Evolutionary conservation across 2,888 invertebrate genomes (phyloP).

Genomic region (Subacronicta megacephala): DNA sequence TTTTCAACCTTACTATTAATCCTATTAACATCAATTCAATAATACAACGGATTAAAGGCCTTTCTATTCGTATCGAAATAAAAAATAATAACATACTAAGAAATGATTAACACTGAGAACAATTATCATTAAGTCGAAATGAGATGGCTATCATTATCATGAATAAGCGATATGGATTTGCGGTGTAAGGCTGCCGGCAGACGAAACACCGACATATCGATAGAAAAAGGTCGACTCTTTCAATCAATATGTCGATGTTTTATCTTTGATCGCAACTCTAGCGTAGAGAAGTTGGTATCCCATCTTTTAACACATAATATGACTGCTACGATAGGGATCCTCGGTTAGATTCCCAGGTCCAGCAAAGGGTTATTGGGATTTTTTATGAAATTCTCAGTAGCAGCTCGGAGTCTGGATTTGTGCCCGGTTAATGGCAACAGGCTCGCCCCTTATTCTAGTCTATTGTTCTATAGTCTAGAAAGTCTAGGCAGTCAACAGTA

Average conservation of each 20-base stretch:
- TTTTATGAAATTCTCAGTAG: too few species aligned
- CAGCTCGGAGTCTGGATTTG: too few species aligned
- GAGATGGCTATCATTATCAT: constrained; percentile 67
- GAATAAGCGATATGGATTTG: constrained; percentile 59
- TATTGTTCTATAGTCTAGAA: too few species aligned
- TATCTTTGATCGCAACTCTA: background rate
- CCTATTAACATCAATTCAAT: constrained; percentile 44
- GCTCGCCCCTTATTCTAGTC: too few species aligned
- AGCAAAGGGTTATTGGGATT: too few species aligned
- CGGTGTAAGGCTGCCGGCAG: constrained; percentile 24
- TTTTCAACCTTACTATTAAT: constrained; percentile 8
- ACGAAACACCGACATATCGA: constrained; percentile 3
- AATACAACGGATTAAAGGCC: constrained; percentile 32
- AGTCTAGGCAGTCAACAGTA: too few species aligned
- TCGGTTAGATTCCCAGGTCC: too few species aligned
- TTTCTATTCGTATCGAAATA: constrained; percentile 48
- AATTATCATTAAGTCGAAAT: constrained; percentile 69
- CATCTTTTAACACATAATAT: too few species aligned
- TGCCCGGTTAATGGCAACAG: too few species aligned
- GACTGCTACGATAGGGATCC: too few species aligned
- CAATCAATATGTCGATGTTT: background rate
- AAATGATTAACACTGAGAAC: constrained; percentile 72
- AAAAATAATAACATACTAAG: constrained; percentile 69
- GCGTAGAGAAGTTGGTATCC: too few species aligned
- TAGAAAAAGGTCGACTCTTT: too few species aligned